Evolutionary conservation across 2,113 vertebrate genomes (phyloP).

Genomic region (Gavia stellata): DNA sequence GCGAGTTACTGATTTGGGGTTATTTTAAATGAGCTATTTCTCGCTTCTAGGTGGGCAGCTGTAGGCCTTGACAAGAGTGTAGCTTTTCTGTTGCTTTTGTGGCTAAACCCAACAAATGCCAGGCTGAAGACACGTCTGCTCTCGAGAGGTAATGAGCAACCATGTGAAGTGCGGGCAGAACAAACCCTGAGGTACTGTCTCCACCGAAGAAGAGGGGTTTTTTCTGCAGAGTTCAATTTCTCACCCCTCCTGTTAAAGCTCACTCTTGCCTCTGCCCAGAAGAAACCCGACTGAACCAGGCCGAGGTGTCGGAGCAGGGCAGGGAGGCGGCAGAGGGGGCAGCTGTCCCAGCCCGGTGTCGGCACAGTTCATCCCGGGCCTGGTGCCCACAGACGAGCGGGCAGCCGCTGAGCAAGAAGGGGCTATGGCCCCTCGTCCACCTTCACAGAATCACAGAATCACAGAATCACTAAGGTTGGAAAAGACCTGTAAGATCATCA

Average conservation of each 20-base stretch:
- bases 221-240: neutral
- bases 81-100: neutral
- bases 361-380: neutral
- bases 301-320: accelerated
- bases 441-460: too few relatives aligned
- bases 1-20: accelerated
- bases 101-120: neutral
- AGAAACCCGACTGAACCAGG: neutral
- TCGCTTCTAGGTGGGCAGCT: neutral
- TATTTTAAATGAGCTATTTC: neutral
- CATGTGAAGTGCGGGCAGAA: accelerated
- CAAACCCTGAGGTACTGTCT: too few relatives aligned
- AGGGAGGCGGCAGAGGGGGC: accelerated
- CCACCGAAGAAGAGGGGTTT: accelerated
- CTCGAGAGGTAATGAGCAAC: neutral
- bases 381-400: too few relatives aligned
- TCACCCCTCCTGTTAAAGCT: neutral
- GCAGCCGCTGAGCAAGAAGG: neutral
- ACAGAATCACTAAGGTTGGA: too few relatives aligned
- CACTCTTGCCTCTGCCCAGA: too few relatives aligned
- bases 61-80: neutral
- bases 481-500: too few relatives aligned
- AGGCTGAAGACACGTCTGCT: accelerated
- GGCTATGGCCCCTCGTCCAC: accelerated
- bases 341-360: too few relatives aligned